Evolutionary conservation across 30 jellyfish, hydroid and myxozoan species (phyloP).

Genomic region (Mastigias papua): DNA sequence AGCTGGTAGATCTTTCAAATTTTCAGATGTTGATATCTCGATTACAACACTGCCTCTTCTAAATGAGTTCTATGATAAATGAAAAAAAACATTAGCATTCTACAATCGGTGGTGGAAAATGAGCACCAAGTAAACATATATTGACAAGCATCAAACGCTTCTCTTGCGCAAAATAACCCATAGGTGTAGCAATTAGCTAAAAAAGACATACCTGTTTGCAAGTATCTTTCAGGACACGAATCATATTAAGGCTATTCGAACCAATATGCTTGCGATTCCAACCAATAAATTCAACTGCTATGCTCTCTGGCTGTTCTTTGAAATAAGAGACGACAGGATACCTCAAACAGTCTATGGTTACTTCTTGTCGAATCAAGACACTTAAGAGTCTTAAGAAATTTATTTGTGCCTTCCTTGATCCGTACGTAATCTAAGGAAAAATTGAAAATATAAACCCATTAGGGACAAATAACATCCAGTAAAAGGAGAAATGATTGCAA

Average conservation of each 20-base stretch:
- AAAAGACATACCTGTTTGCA: slow-evolving; percentile 74
- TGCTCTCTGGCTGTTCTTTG: slow-evolving; percentile 35
- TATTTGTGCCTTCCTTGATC: slow-evolving; percentile 81
- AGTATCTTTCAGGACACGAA: slow-evolving; percentile 66
- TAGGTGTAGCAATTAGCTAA: background rate
- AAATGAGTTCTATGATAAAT: slow-evolving; percentile 18
- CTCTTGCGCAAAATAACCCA: background rate
- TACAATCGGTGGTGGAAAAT: background rate
- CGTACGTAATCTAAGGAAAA: slow-evolving; percentile 71
- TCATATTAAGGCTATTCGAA: slow-evolving; percentile 49
- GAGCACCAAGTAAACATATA: too few relatives aligned
- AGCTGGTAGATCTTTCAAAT: slow-evolving; percentile 82
- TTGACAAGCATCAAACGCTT: too few relatives aligned
- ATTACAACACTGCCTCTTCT: slow-evolving; percentile 48
- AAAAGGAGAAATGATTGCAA: too few relatives aligned
- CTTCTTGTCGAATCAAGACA: slow-evolving; percentile 68
- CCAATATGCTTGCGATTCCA: slow-evolving; percentile 85
- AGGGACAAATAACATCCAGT: too few relatives aligned
- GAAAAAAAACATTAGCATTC: background rate
- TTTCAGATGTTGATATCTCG: slow-evolving; percentile 64
- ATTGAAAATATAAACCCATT: background rate
- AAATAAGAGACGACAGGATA: slow-evolving; percentile 44
- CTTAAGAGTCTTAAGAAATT: slow-evolving; percentile 85
- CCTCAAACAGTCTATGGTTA: slow-evolving; percentile 57
- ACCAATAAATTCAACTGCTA: slow-evolving; percentile 72